phyloP scores from a whole-genome alignment of 1,140 invertebrate species.

The Oedothorax gibbosus region DNA sequence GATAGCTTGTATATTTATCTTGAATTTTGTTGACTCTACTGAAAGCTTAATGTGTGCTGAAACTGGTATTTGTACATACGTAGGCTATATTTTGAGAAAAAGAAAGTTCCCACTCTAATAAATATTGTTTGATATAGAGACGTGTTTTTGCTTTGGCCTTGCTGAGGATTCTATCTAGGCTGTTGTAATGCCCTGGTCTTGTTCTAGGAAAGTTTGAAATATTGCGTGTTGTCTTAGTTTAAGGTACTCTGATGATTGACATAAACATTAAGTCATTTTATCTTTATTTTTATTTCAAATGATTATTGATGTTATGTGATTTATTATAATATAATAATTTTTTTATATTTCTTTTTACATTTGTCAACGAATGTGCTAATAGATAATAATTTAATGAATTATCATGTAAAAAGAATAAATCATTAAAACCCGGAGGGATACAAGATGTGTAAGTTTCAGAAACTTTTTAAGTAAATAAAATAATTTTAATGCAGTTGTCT shows the following conservation, averaged over 20 bases:
- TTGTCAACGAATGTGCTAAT: constrained; percentile 44
- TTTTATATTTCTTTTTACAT: constrained; percentile 59
- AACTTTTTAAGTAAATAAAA: constrained; percentile 61
- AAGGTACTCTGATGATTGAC: constrained; percentile 38
- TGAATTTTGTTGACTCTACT: constrained; percentile 43
- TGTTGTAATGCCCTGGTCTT: constrained; percentile 43
- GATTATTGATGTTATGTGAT: constrained; percentile 48
- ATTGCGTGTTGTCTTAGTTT: constrained; percentile 36
- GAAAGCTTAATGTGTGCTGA: constrained; percentile 33
- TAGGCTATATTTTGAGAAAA: constrained; percentile 46
- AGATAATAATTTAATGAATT: constrained; percentile 54
- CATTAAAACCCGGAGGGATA: constrained; percentile 26
- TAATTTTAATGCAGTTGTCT: constrained; percentile 53
- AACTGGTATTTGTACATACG: constrained; percentile 38
- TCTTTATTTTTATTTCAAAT: constrained; percentile 51
- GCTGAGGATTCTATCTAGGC: constrained; percentile 46
- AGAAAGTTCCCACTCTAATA: constrained; percentile 8
- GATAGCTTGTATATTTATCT: constrained; percentile 46
- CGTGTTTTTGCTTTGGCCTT: constrained; percentile 38
- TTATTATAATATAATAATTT: constrained; percentile 43
- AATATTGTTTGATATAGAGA: constrained; percentile 33
- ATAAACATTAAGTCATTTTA: constrained; percentile 47
- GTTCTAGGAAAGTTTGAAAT: constrained; percentile 50
- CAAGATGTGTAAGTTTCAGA: constrained; percentile 45
- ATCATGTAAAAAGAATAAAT: constrained; percentile 44